These are phyloP conservation scores for Mesorhabditis sp. DNA, from an alignment of 2,888 invertebrate genomes.

Conservation along the genomic window DNA sequence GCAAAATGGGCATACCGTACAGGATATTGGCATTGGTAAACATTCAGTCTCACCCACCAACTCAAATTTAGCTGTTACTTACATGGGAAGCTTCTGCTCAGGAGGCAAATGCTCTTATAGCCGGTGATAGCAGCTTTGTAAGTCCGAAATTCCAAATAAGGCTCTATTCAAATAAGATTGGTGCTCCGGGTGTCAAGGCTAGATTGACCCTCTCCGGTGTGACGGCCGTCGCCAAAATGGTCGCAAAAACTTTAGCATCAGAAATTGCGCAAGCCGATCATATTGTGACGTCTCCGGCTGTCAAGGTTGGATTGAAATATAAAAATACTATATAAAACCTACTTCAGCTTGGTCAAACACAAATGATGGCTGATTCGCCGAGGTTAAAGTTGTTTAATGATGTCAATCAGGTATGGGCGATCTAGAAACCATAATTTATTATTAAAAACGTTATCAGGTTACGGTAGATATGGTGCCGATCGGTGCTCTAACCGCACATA, in stretches of 20 bases:
- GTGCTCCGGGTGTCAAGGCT: conserved; percentile 40
- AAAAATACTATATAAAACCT: not conserved
- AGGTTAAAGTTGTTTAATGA: conserved; percentile 12
- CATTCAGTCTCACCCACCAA: no score
- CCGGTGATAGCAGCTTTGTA: no score
- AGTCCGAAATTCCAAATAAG: no score
- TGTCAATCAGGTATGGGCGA: not conserved
- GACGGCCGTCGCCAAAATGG: conserved; percentile 42
- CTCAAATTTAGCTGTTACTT: no score
- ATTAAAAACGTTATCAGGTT: not conserved
- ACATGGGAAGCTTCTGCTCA: no score
- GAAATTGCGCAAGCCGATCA: conserved; percentile 22
- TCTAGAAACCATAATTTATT: not conserved
- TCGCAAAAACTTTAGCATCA: conserved; percentile 36
- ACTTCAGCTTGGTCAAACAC: not conserved
- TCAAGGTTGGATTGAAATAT: not conserved
- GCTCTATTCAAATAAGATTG: not conserved
- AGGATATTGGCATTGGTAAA: no score
- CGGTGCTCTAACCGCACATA: not conserved
- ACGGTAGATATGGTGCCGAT: not conserved
- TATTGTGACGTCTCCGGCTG: not conserved
- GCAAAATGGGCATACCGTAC: no score
- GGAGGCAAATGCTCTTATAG: no score
- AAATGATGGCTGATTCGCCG: not conserved
- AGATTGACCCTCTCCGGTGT: conserved; percentile 44